Percentiles rank a stretch among this genome's conserved stretches.
Evolutionary conservation across 1,140 invertebrate genomes (phyloP).

Genomic region (Pectinophora gossypiella): DNA sequence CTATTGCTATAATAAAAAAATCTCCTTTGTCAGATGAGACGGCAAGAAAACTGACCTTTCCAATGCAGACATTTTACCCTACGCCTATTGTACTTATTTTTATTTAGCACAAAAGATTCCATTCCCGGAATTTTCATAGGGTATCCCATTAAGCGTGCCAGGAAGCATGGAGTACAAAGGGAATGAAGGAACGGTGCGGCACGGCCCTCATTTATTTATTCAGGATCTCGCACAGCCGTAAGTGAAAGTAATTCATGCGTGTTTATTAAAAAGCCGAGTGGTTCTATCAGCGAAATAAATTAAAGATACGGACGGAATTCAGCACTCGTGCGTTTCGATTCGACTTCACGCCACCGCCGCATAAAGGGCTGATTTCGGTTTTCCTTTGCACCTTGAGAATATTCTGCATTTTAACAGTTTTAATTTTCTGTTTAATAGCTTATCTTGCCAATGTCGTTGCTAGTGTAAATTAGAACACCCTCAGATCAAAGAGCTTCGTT

Average conservation of each 20-base stretch:
- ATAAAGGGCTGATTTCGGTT: background rate
- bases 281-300: constrained; percentile 38
- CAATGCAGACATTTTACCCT: constrained; percentile 28
- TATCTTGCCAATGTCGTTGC: too few species aligned
- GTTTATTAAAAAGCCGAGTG: constrained; percentile 57
- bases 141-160: constrained; percentile 64
- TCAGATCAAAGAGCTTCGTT: too few species aligned
- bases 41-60: constrained; percentile 12
- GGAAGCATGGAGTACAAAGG: constrained; percentile 57
- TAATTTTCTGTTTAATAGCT: too few species aligned
- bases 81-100: constrained; percentile 52
- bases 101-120: constrained; percentile 56
- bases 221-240: constrained; percentile 34
- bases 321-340: background rate
- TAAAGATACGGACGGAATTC: constrained; percentile 10
- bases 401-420: constrained; percentile 20
- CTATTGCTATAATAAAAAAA: too few species aligned
- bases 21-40: background rate
- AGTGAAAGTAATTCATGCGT: constrained; percentile 55
- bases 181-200: constrained; percentile 50
- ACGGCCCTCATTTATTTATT: constrained; percentile 62
- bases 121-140: constrained; percentile 47
- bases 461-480: too few species aligned
- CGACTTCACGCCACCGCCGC: too few species aligned
- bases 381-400: background rate